A percentile compares a stretch with the other conserved stretches of the same genome.
These are phyloP conservation scores for Scolanthus callimorphus DNA, from an alignment of 92 coral and sea anemone genomes.

Conservation along the genomic window DNA sequence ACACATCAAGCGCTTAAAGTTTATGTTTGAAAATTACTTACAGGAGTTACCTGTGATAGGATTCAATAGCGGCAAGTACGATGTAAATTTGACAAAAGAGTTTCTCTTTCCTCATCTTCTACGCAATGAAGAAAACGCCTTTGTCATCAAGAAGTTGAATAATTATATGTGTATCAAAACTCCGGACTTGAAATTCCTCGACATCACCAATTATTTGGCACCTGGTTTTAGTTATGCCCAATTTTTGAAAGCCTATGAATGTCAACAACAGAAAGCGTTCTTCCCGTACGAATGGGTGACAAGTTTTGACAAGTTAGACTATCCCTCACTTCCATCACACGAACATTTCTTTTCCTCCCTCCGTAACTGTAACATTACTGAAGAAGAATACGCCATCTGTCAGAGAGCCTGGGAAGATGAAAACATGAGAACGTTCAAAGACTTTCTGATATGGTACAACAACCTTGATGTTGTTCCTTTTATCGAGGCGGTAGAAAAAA, in stretches of 20 bases:
- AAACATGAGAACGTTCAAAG: conserved; percentile 7
- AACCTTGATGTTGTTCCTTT: conserved; percentile 11
- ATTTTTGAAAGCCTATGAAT: conserved; percentile 33
- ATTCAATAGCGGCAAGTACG: conserved; percentile 24
- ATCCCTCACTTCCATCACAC: conserved; percentile 9
- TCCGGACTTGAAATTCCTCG: conserved; percentile 28
- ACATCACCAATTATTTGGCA: conserved; percentile 38
- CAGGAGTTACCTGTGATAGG: conserved; percentile 34
- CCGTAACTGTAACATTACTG: background rate
- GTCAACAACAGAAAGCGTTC: background rate
- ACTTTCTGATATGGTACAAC: conserved; percentile 23
- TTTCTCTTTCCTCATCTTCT: conserved; percentile 9
- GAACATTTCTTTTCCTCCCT: conserved; percentile 14
- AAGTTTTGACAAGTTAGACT: conserved; percentile 8
- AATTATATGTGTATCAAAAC: conserved; percentile 26
- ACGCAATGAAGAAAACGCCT: background rate
- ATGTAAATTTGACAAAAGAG: conserved; percentile 26
- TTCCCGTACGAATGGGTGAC: conserved; percentile 10
- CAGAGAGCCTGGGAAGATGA: conserved; percentile 9
- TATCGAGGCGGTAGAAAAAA: conserved; percentile 14
- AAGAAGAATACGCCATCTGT: conserved; percentile 7
- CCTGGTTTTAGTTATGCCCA: conserved; percentile 25
- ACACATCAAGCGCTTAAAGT: too few relatives aligned
- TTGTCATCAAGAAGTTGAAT: conserved; percentile 8
- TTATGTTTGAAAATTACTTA: too few relatives aligned